Evolutionary conservation across 2,797 vertebrate genomes (phyloP), one percentile per base, ranked within the genome.

Genomic region (Neosilurus mollespiculum): DNA sequence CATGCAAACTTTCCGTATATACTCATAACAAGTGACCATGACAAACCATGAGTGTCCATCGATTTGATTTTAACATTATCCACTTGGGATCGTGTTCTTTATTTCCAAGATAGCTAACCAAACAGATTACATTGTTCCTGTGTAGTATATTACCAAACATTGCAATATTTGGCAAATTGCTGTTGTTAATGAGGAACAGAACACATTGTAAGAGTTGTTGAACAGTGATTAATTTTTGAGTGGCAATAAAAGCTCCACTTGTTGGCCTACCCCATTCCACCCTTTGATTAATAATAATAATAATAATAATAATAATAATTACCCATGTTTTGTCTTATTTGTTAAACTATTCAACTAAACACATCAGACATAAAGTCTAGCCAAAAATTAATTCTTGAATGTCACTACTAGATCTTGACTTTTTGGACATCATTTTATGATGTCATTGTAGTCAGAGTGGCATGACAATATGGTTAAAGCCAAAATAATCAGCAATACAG

Each of bases 401-500:
- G 54, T 76, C 18, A 9, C 30, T 79, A n/a, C 54, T 71, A 62
- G 69, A 26, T 61, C 15, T 67, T 9, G 51, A 59, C 16, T 16
- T 59, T 16, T 59, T 59, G 58, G 43, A 43, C 4, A 22, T 82
- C 62, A 81, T 81, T 81, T 30, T 30, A 30, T 79, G n/a, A 81
- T 78, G 20, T 65, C 18, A 59, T 65, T n/a, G 62, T 53, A 76
- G 54, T 72, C 75, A 72, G 56, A 34, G 24, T 66, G 43, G 51
- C 37, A 20, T 37, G 66, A 73, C 62, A 56, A 79, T 77, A 16
- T 16, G 53, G 24, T 70, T 54, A 56, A 11, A 34, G 64, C 64
- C 9, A 37, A 62, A 83, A 76, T 76, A 64, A 83, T 85, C 80
- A 78, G 61, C 69, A 86, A 78, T 78, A 12, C 53, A 56, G 75